phyloP scores from a whole-genome alignment of 2,888 invertebrate species.

The Phyllotreta striolata region DNA sequence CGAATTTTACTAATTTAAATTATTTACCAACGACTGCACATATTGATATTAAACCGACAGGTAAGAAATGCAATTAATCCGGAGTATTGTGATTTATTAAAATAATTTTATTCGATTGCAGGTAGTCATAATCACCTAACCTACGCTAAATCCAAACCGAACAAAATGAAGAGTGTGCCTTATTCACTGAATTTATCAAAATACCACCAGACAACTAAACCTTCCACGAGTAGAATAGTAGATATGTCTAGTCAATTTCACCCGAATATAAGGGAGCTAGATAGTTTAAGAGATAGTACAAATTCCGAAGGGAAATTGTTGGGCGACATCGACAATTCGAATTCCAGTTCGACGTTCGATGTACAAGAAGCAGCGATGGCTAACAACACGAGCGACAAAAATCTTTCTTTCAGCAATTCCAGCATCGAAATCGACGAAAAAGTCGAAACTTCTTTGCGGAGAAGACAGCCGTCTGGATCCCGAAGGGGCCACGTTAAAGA shows the following conservation, averaged over 20 bases:
- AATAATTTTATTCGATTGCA: conserved; percentile 22
- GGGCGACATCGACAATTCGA: conserved; percentile 67
- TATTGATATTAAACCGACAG: conserved; percentile 61
- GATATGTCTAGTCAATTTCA: conserved; percentile 54
- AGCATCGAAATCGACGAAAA: conserved; percentile 55
- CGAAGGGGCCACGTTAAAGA: conserved; percentile 26
- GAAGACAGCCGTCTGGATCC: conserved; percentile 25
- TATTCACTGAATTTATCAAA: conserved; percentile 42
- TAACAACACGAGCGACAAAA: conserved; percentile 58
- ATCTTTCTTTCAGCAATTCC: conserved; percentile 56
- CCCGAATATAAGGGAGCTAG: conserved; percentile 67
- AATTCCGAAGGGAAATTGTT: conserved; percentile 76
- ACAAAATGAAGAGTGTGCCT: conserved; percentile 51
- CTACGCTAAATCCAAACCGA: conserved; percentile 51
- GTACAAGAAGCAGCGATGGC: conserved; percentile 61
- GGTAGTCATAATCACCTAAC: conserved; percentile 73
- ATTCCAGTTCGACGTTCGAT: conserved; percentile 60
- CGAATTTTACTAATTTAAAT: conserved; percentile 69
- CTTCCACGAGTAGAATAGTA: conserved; percentile 7
- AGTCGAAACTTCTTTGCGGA: conserved; percentile 27
- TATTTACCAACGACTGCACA: conserved; percentile 61
- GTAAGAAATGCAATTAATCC: conserved; percentile 37
- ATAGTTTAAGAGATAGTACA: conserved; percentile 60
- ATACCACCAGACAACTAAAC: conserved; percentile 52
- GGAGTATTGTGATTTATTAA: not conserved